Base-by-base conservation (phyloP, 2,797 vertebrate genomes). In the Danio aesculapii region DNA sequence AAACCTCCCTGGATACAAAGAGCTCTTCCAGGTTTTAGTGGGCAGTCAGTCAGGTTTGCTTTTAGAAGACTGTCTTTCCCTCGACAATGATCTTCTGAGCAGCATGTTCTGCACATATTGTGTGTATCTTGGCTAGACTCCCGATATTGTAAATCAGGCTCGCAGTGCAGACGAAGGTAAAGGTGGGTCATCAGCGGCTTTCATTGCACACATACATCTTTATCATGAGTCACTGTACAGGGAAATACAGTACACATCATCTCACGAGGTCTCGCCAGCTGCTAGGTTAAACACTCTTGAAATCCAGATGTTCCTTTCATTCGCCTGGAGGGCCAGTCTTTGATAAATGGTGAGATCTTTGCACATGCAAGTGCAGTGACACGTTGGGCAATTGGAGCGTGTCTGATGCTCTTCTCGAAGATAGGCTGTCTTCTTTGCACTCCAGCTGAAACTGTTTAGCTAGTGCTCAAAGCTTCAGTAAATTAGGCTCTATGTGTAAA, bases 1-100 rank as follows among this genome's bases (percentile, higher is more conserved):
- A 93, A 88, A 90, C 90, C 90, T 86, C 68, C 79, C 61, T 82
- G 84, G 82, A 79, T 83, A 82, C 86, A 87, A 88, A 91, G 71
- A 83, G 79, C 80, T 79, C 83, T 83, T 77, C 76, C 83, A 83
- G 69, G 69, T 83, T 81, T 81, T 49, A 44, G 71, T 71, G 5
- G 75, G 73, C 53, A 77, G 74, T 81, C 53, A 77, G 74, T 81
- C 30, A 69, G 77, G 62, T 86, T 84, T 83, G 67, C 73, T 81
- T 81, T 83, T 81, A 81, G 62, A 84, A 81, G 69, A 47, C 75
- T 59, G 55, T 59, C 49, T 71, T 66, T 83, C 74, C 61, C 52
- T 57, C 55, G 30, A 70, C 50, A 77, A 52, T 52, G 68, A 52
- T 73, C 53, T 72, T 84, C 81, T 59, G 46, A 46, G 30, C n/a